phyloP scores from a whole-genome alignment of 2,113 vertebrate genomes.

The Apteryx mantelli region DNA sequence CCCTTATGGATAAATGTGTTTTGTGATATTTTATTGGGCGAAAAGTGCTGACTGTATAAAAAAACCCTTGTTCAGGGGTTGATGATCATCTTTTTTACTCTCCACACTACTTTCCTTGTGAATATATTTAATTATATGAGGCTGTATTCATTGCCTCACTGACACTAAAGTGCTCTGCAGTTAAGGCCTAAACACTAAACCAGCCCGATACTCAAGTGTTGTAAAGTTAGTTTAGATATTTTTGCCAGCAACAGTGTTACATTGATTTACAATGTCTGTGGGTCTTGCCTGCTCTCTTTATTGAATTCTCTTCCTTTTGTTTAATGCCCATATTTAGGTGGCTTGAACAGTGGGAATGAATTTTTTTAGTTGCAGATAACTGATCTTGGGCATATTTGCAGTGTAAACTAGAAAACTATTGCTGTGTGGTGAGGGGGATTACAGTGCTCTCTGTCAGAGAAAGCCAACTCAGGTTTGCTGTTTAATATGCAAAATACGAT shows the following conservation, averaged over 20 bases:
- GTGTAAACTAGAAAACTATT: background rate
- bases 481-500: background rate
- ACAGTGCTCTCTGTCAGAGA: background rate
- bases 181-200: slow-evolving; percentile 56
- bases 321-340: background rate
- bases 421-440: background rate
- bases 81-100: slow-evolving; percentile 49
- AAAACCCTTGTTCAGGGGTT: slow-evolving; percentile 29
- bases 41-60: slow-evolving; percentile 64
- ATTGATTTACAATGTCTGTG: background rate
- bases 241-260: background rate
- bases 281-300: background rate
- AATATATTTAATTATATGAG: slow-evolving; percentile 65
- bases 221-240: slow-evolving; percentile 23
- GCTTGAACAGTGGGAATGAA: background rate
- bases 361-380: slow-evolving; percentile 39
- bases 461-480: slow-evolving; percentile 8
- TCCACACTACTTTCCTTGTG: slow-evolving; percentile 32
- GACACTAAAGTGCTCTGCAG: slow-evolving; percentile 58
- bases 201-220: slow-evolving; percentile 41
- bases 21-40: slow-evolving; percentile 53
- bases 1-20: background rate
- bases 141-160: slow-evolving; percentile 60
- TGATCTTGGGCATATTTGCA: background rate
- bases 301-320: slow-evolving; percentile 5